Evolutionary conservation across 2,888 invertebrate species (phyloP), one percentile per base, ranked within the genome.

Genomic region (Acanthosepion lycidas): DNA sequence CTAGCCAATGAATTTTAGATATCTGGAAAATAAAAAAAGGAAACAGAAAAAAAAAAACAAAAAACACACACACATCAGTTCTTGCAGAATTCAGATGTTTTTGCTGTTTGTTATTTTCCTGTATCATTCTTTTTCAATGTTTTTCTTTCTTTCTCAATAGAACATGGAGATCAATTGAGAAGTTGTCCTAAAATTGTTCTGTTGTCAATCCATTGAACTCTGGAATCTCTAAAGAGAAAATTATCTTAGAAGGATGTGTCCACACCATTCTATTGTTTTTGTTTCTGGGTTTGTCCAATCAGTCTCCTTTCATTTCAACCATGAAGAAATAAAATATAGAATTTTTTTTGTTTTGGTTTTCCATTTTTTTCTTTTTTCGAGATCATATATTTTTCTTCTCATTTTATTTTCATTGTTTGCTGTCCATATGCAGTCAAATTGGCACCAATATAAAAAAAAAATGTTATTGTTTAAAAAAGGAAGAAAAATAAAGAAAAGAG

Each of bases 381-480:
- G 78, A 78, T 78, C 78, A n/a, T n/a, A 64, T 23, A 78, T 78
- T n/a, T 78, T n/a, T n/a, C 15, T 78, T 15, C 12, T 33, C 12
- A n/a, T n/a, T 78, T n/a, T 18, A n/a, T 78, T 78, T 28, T 28
- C 28, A n/a, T 33, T 33, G 3, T 78, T 78, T n/a, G 12, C n/a
- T n/a, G n/a, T 78, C 78, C 78, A n/a, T 78, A 9, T 78, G 78
- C 78, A 33, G n/a, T 78, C n/a, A 78, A n/a, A 78, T 78, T 78
- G 78, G n/a, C 78, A 78, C 78, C 78, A 78, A n/a, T 78, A 78
- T 78, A n/a, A 78, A 78, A 78, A 78, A 78, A 78, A 78, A n/a
- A 9, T 59, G 59, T 59, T 20, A 8, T n/a, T 78, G 15, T 28
- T n/a, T 78, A n/a, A n/a, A 12, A n/a, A 78, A 78, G 28, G 28